Base-by-base conservation (phyloP, 2,113 vertebrate genomes). In the Fregata magnificens region DNA sequence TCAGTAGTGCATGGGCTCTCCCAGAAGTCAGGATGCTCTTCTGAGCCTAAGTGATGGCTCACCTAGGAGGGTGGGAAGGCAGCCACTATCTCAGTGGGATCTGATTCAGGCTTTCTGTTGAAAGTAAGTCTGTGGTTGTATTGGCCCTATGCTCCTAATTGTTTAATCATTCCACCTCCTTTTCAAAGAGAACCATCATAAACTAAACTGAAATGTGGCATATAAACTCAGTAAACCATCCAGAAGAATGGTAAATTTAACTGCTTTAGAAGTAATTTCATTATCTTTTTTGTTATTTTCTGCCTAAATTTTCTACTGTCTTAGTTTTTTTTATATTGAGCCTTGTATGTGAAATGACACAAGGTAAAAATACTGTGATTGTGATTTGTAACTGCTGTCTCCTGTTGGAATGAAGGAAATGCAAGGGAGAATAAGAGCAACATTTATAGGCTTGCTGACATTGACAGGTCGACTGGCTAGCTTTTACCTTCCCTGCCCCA, bases 101-200 rank as follows among this genome's bases (percentile, higher is more conserved):
- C 32, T 52, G 7, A 59, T 80, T 86, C 19, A 62, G 31, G 6
- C 29, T 78, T 92, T 79, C 34, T 79, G 13, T 45, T 93, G 67
- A 65, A 88, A 86, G 24, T 45, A 38, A 31, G 4, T 10, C 1
- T 66, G 5, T 69, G 29, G 10, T n/a, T 74, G 4, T 42, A 32
- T 58, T 62, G 1, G 0, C 13, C 9, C 8, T 74, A 0, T 66
- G 29, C 20, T 77, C 18, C 10, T 67, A 67, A 62, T 61, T 26
- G 2, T 81, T 89, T 13, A 47, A 31, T 72, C 3, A 58, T 90
- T 86, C 69, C 2, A 31, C 7, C 6, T 69, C 15, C 2, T 42
- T 91, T 80, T n/a, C 18, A 31, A 34, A 79, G 58, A 32, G 10
- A 73, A 17, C n/a, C n/a, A 6, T 52, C 10, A 7, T 90, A 58